Evolutionary conservation across 2,113 vertebrate species (phyloP).

Genomic region (Prunella himalayana): DNA sequence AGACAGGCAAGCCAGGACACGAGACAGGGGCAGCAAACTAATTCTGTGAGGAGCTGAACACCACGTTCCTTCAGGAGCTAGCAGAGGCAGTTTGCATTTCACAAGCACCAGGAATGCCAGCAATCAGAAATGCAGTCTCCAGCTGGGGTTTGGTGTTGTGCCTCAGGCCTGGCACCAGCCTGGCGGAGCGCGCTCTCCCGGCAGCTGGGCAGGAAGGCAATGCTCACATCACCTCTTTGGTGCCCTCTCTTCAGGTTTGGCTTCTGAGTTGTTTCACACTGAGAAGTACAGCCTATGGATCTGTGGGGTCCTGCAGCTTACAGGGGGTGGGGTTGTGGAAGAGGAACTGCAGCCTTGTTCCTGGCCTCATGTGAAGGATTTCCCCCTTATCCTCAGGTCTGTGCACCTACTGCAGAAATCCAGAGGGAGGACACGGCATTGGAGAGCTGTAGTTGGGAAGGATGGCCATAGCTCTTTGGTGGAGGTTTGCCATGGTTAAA

Average conservation of each 20-base stretch:
- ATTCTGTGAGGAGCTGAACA: neutral
- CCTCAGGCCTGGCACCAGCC: neutral
- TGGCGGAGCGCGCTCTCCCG: rapidly evolving
- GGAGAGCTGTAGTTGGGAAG: neutral
- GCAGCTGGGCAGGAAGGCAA: neutral
- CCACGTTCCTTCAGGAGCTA: neutral
- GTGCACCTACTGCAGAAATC: neutral
- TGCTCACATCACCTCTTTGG: rapidly evolving
- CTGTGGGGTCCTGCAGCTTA: neutral
- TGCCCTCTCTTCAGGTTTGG: neutral
- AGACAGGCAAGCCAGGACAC: neutral
- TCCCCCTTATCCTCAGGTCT: neutral
- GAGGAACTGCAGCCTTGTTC: neutral
- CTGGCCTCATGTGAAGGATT: neutral
- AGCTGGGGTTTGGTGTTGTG: neutral
- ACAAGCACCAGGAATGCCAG: neutral
- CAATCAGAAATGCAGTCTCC: neutral
- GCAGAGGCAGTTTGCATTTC: neutral
- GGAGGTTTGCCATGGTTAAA: neutral
- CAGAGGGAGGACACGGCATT: neutral
- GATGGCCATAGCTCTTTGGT: neutral
- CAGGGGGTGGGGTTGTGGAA: neutral
- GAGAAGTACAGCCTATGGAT: neutral
- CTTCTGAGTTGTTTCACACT: neutral
- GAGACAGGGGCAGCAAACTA: neutral